These are phyloP conservation scores for Calliphora vicina DNA, from an alignment of 1,140 invertebrate species.

Conservation along the genomic window DNA sequence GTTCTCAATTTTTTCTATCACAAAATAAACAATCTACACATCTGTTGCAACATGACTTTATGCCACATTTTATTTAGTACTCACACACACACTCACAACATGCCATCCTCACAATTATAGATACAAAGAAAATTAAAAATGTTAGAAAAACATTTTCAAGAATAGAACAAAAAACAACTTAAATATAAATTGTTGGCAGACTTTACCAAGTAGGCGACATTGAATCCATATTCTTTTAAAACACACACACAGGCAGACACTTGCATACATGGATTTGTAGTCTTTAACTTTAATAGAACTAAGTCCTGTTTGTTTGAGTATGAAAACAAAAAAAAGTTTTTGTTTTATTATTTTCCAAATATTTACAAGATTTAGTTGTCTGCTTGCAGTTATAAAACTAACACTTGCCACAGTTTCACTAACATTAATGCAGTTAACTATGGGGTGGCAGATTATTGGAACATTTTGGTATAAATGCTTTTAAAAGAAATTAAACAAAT, in stretches of 20 bases:
- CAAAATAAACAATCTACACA: slow-evolving; percentile 27
- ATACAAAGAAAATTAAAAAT: too few relatives aligned
- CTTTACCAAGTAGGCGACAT: slow-evolving; percentile 23
- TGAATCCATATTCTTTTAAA: background rate
- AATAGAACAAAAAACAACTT: background rate
- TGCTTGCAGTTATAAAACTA: background rate
- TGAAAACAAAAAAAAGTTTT: background rate
- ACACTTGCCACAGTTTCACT: too few relatives aligned
- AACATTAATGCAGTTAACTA: background rate
- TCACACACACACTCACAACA: slow-evolving; percentile 3
- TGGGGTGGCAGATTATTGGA: too few relatives aligned
- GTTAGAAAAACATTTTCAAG: background rate
- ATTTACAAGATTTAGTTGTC: slow-evolving; percentile 19
- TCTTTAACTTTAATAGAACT: background rate
- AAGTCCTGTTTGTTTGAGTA: background rate
- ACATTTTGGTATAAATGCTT: too few relatives aligned
- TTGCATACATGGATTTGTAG: background rate
- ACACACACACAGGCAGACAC: too few relatives aligned
- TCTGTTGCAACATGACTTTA: slow-evolving; percentile 39
- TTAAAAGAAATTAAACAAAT: too few relatives aligned
- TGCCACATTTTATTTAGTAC: slow-evolving; percentile 8
- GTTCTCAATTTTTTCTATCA: background rate
- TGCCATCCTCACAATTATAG: background rate
- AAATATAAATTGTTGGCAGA: background rate
- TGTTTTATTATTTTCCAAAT: slow-evolving; percentile 22